Base-by-base conservation (phyloP, 2,888 invertebrate species). In the Drosophila neonasuta region DNA sequence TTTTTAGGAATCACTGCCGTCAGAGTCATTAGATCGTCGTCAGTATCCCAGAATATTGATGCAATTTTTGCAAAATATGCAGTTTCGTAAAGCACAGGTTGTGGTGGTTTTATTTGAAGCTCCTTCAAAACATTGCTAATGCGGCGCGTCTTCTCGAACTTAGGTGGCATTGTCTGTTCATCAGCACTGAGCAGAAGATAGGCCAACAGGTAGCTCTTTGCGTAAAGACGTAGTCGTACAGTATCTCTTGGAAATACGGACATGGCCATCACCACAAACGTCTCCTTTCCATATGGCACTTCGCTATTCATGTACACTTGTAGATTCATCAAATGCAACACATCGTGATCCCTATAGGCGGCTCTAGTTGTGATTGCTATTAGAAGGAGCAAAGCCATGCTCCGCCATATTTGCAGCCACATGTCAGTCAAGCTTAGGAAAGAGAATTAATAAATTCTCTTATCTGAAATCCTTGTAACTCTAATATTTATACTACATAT, bases 1-100 rank as follows among this genome's bases (percentile, higher is more conserved):
- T 9, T 30, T 8, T 15, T 10, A 0, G 51, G 42, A 6, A 36
- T 17, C 9, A 2, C 52, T 2, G 32, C 49, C 5, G 1, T 9
- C 9, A 71, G 11, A 1, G 13, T 24, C n/a, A 72, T 7, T 7
- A 3, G 11, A 1, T 15, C 9, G 2, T 17, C 24, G 1, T 42
- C 29, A 6, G 3, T 1, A 41, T 56, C 41, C 74, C 58, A 77
- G 42, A 78, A 74, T 2, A n/a, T 56, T 1, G 62, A 68, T 3
- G 10, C 11, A 0, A 78, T 9, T 9, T 6, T 10, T 10, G 39
- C 52, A 15, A 20, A 57, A 10, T 30, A 63, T 0, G 68, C 68
- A 1, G 0, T 1, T n/a, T 60, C 2, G 8, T 74, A 68, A 0
- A 3, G 1, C 9, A 77, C 36, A 0, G 2, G 0, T 1, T 0